Conservation (phyloP, 2,888 invertebrate species). For the Cephus nigrinus region DNA sequence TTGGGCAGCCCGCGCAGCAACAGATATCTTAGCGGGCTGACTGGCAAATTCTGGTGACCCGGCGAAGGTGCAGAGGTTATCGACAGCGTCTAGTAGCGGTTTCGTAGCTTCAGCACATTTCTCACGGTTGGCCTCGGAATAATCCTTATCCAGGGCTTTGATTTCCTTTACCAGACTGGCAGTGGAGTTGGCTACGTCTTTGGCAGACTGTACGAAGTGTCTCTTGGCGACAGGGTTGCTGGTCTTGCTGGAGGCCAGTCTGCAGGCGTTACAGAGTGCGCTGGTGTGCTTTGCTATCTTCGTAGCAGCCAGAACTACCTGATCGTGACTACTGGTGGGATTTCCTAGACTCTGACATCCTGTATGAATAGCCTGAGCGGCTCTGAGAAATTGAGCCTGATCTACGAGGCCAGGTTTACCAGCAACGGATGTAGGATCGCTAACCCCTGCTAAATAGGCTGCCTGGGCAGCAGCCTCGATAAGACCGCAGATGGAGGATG, state of each 20-base stretch:
- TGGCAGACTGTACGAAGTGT: slow-evolving; percentile 97
- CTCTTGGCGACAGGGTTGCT: slow-evolving; percentile 92
- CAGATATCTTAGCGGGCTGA: slow-evolving; percentile 90
- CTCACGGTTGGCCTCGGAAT: slow-evolving; percentile 79
- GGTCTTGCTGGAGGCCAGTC: slow-evolving; percentile 91
- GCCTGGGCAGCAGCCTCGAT: slow-evolving; percentile 95
- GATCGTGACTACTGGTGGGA: slow-evolving; percentile 78
- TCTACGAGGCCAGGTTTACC: slow-evolving; percentile 91
- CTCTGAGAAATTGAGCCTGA: slow-evolving; percentile 87
- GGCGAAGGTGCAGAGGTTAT: slow-evolving; percentile 92
- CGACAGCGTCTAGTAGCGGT: slow-evolving; percentile 90
- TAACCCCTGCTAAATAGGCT: slow-evolving; percentile 93
- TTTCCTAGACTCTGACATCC: slow-evolving; percentile 85
- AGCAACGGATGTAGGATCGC: slow-evolving; percentile 89
- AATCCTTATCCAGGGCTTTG: slow-evolving; percentile 88
- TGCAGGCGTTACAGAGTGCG: slow-evolving; percentile 94
- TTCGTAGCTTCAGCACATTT: slow-evolving; percentile 83
- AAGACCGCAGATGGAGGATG: slow-evolving; percentile 88
- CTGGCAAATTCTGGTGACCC: slow-evolving; percentile 94
- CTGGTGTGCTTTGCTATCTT: slow-evolving; percentile 96
- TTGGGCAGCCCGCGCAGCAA: slow-evolving; percentile 84
- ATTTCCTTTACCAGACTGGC: slow-evolving; percentile 94
- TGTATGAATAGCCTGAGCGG: slow-evolving; percentile 89
- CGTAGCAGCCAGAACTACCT: slow-evolving; percentile 91
- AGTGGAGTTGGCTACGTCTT: slow-evolving; percentile 96